A percentile compares a stretch with the other conserved stretches of the same genome.
These are phyloP conservation scores for Saguinus midas DNA, from an alignment of 2,113 vertebrate species.

Conservation along the genomic window DNA sequence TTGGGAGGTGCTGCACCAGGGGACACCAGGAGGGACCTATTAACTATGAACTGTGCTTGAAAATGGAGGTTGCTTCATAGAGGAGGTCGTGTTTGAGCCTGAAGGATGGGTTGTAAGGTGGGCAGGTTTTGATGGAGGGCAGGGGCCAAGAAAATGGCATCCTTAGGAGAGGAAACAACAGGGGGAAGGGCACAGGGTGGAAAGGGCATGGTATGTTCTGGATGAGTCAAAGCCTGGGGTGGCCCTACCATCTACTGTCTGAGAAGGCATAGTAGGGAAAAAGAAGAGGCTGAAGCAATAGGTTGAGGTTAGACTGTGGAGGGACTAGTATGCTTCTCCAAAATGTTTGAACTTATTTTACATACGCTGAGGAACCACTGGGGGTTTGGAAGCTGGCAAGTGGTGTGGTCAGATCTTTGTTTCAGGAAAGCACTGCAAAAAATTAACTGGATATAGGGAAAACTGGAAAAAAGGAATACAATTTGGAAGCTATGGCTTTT, in stretches of 20 bases:
- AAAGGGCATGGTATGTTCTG: background rate
- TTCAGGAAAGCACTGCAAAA: background rate
- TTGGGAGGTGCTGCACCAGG: background rate
- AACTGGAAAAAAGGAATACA: background rate
- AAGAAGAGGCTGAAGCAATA: background rate
- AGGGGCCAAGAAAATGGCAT: background rate
- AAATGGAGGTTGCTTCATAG: background rate
- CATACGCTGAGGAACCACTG: fast-evolving
- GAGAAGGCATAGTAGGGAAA: background rate
- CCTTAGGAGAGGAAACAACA: background rate
- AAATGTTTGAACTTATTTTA: background rate
- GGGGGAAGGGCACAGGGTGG: background rate
- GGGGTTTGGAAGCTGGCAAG: background rate
- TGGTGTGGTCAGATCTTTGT: background rate
- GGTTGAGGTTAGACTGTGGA: background rate
- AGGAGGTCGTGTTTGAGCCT: background rate
- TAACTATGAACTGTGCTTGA: background rate
- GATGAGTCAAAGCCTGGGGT: background rate
- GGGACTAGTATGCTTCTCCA: background rate
- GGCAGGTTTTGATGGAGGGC: background rate
- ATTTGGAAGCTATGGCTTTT: background rate
- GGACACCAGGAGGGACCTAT: background rate
- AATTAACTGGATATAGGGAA: background rate
- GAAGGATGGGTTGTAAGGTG: background rate
- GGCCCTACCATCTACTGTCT: background rate